A percentile compares a stretch with the other conserved stretches of the same genome.
These are phyloP conservation scores for Coelinius sp. DNA, from an alignment of 2,888 invertebrate species.

Conservation along the genomic window DNA sequence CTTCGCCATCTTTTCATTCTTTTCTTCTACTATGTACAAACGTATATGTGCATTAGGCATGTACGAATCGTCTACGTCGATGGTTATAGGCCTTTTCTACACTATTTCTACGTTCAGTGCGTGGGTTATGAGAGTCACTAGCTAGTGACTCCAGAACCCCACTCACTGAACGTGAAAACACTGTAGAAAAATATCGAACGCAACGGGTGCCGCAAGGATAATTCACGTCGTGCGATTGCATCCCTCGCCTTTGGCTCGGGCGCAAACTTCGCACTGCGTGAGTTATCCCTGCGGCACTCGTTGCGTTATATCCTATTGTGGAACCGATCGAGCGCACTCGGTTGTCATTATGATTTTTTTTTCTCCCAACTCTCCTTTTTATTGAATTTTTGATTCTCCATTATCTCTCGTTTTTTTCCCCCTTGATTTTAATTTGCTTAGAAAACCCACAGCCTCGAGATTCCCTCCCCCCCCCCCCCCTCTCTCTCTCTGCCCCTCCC, in stretches of 20 bases:
- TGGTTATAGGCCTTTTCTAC: slow-evolving; percentile 30
- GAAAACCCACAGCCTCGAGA: slow-evolving; percentile 30
- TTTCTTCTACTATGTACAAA: neutral
- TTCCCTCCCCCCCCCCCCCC: slow-evolving; percentile 38
- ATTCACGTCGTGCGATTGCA: too few species aligned
- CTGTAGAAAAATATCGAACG: too few species aligned
- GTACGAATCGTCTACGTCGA: slow-evolving; percentile 32
- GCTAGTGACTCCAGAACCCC: too few species aligned
- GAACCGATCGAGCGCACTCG: slow-evolving; percentile 33
- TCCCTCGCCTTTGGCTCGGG: too few species aligned
- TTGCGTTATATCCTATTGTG: too few species aligned
- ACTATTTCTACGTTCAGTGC: too few species aligned
- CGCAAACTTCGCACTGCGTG: too few species aligned
- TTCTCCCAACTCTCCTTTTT: neutral
- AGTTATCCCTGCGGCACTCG: too few species aligned
- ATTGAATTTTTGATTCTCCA: neutral
- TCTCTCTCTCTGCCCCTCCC: too few species aligned
- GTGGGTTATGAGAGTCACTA: too few species aligned
- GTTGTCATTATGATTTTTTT: slow-evolving; percentile 29
- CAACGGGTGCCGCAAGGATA: too few species aligned
- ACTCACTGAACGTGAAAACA: too few species aligned
- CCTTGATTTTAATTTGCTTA: slow-evolving; percentile 34
- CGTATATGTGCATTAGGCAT: slow-evolving; percentile 31
- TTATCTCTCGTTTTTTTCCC: slow-evolving; percentile 8
- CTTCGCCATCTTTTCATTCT: neutral